These are phyloP conservation scores for Diuraphis noxia DNA, from an alignment of 1,140 invertebrate genomes.

Conservation along the genomic window DNA sequence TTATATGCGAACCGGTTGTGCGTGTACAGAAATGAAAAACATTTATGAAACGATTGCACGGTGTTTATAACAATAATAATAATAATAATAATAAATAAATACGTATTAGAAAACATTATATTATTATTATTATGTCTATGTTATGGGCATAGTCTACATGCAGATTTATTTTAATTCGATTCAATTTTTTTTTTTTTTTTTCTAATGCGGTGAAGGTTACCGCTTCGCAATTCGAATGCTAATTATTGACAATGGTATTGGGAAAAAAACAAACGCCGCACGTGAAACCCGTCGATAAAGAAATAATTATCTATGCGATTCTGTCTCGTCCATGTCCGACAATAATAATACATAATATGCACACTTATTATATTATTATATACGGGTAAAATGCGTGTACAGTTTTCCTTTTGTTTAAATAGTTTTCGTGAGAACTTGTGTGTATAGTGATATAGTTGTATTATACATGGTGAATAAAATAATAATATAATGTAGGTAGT, in stretches of 20 bases:
- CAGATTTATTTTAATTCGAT: neutral
- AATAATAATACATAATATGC: neutral
- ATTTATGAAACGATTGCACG: neutral
- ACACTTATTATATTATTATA: neutral
- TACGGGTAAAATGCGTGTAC: neutral
- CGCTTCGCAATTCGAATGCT: conserved; percentile 11
- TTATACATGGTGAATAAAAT: neutral
- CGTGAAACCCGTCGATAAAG: neutral
- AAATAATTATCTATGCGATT: neutral
- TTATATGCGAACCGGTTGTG: neutral
- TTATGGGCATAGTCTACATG: neutral
- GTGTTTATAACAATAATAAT: too few species aligned
- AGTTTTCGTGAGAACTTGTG: neutral
- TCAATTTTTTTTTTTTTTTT: neutral
- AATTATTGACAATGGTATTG: neutral
- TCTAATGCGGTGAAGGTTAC: neutral
- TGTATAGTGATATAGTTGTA: neutral
- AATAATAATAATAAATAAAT: too few species aligned
- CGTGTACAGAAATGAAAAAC: neutral
- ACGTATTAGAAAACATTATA: neutral
- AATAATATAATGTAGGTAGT: neutral
- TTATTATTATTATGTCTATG: neutral
- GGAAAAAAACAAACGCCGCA: neutral
- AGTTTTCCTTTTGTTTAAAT: neutral
- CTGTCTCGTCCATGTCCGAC: neutral